These are phyloP conservation scores for Drosophila equinoxialis DNA, from an alignment of 1,140 invertebrate species.

Conservation along the genomic window DNA sequence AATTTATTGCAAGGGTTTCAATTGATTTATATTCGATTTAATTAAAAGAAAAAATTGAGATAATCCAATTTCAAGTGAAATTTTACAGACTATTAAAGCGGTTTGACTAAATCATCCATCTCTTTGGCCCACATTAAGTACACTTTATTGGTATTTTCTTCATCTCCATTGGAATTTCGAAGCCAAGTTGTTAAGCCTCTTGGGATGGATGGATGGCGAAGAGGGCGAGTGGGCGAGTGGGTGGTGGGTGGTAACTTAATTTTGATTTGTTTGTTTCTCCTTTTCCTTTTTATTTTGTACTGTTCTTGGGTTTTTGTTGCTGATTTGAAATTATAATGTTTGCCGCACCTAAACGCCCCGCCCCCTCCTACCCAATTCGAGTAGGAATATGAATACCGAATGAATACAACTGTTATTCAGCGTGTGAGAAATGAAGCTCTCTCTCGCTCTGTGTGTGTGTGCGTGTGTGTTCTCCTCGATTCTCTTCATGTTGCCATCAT, in stretches of 20 bases:
- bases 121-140: background rate
- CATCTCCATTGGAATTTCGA: constrained; percentile 1
- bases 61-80: background rate
- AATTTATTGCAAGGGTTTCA: too few relatives aligned
- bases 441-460: background rate
- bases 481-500: background rate
- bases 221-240: background rate
- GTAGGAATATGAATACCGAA: constrained; percentile 3
- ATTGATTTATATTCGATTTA: too few relatives aligned
- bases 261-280: constrained; percentile 38
- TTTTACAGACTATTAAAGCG: background rate
- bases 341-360: background rate
- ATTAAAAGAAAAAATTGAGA: too few relatives aligned
- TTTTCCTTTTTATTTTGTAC: constrained; percentile 16
- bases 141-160: constrained; percentile 2
- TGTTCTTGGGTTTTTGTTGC: background rate
- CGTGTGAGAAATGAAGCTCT: background rate
- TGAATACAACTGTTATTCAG: background rate
- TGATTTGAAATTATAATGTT: constrained; percentile 14
- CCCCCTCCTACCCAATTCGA: background rate
- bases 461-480: background rate
- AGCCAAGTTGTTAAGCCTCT: constrained; percentile 10
- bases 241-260: constrained; percentile 23
- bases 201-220: background rate
- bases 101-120: background rate